Evolutionary conservation across 2,888 invertebrate genomes (phyloP).

Genomic region (Dicranocentrus wangi): DNA sequence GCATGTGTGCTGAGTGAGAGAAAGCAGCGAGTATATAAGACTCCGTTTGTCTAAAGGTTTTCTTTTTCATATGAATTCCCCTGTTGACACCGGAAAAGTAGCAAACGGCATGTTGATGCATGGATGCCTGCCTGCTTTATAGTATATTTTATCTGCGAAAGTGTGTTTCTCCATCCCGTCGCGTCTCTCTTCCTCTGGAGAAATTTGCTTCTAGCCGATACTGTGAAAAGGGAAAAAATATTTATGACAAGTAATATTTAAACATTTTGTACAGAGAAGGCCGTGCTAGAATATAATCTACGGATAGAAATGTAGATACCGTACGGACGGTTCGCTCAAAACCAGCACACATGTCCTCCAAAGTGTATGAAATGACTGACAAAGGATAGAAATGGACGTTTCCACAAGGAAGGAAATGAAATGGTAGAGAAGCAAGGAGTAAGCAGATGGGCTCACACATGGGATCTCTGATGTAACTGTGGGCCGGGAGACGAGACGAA

Average conservation of each 20-base stretch:
- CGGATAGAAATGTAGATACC: not conserved
- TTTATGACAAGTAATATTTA: slow-evolving; percentile 57
- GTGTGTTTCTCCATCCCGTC: slow-evolving; percentile 7
- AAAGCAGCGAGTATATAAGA: slow-evolving; percentile 7
- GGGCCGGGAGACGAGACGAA: slow-evolving; percentile 31
- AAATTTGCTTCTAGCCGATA: slow-evolving; percentile 24
- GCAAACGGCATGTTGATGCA: slow-evolving; percentile 32
- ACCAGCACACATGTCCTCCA: slow-evolving; percentile 10
- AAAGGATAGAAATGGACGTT: slow-evolving; percentile 27
- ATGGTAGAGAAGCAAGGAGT: slow-evolving; percentile 32
- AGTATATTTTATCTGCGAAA: slow-evolving; percentile 19
- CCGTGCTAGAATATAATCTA: slow-evolving; percentile 27
- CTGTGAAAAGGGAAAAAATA: slow-evolving; percentile 35
- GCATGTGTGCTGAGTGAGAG: slow-evolving; percentile 9
- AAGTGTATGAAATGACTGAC: slow-evolving; percentile 43
- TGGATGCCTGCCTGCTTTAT: no score
- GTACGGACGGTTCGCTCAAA: not conserved
- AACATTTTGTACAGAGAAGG: slow-evolving; percentile 27
- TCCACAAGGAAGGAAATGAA: slow-evolving; percentile 39
- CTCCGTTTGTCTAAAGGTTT: slow-evolving; percentile 33
- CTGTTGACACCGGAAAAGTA: slow-evolving; percentile 53
- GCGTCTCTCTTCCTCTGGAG: slow-evolving; percentile 17
- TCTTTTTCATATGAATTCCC: slow-evolving; percentile 43
- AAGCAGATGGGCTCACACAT: slow-evolving; percentile 47
- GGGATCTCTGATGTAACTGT: slow-evolving; percentile 35